Evolutionary conservation across 2,888 invertebrate genomes (phyloP).

Genomic region (Plebejus argus): DNA sequence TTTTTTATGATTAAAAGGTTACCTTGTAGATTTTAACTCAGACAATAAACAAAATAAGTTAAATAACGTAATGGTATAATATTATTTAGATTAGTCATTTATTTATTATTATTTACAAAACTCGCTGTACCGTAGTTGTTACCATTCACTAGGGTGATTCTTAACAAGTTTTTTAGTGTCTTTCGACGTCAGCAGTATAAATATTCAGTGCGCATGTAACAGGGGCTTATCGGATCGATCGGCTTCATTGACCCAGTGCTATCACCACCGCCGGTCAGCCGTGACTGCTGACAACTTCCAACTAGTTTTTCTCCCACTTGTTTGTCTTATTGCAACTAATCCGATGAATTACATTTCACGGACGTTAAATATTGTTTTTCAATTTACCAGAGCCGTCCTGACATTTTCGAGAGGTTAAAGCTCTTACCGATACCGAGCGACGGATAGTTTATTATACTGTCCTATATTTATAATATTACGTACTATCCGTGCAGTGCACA

Average conservation of each 20-base stretch:
- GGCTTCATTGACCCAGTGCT: constrained; percentile 62
- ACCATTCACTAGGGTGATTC: background rate
- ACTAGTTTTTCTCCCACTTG: constrained; percentile 27
- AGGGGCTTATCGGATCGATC: constrained; percentile 63
- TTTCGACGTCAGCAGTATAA: constrained; percentile 54
- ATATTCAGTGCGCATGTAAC: constrained; percentile 66
- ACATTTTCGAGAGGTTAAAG: background rate
- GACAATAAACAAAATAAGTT: background rate
- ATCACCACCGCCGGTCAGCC: constrained; percentile 46
- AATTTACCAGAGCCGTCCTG: background rate
- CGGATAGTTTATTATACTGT: background rate
- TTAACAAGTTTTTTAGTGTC: constrained; percentile 1
- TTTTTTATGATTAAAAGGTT: background rate
- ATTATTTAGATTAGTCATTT: background rate
- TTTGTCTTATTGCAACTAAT: constrained; percentile 29
- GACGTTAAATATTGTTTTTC: constrained; percentile 1
- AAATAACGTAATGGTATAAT: background rate
- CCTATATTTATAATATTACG: too few relatives aligned
- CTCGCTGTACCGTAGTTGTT: background rate
- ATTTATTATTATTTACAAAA: background rate
- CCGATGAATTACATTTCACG: constrained; percentile 30
- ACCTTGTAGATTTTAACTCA: background rate
- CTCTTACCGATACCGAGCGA: background rate
- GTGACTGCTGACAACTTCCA: constrained; percentile 38
- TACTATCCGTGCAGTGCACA: too few relatives aligned